Evolutionary conservation across 2,888 invertebrate genomes (phyloP), one percentile per base, ranked within the genome.

Genomic region (Caenorhabditis zanzibari): DNA sequence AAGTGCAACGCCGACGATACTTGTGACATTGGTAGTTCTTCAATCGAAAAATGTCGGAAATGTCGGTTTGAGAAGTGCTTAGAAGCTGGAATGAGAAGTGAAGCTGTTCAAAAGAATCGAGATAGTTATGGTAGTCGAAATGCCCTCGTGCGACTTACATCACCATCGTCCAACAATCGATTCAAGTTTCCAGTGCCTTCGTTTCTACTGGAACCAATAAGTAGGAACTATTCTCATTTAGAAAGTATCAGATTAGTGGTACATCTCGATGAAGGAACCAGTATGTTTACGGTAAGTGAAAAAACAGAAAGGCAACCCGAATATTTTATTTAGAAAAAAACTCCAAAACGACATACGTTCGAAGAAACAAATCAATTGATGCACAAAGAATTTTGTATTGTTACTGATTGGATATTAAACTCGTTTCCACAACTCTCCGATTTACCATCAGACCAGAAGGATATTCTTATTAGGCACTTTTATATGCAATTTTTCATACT

Each of bases 1-100:
- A 35, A 58, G 14, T 91, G 91, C 69, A 69, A 90, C 10, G 82
- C 82, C 26, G 82, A 75, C 19, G 86, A 87, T 32, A 56, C 79
- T 0, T 91, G 91, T 58, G 74, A 82, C 9, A 89, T 91, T 35
- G 58, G 82, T 38, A 84, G 44, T 28, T 14, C 58, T 85, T 71
- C 80, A 84, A 89, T 84, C 26, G 84, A 87, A 63, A 89, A 89
- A 85, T 91, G 91, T 44, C 76, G 91, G 26, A 83, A 86, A 0
- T 91, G 91, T 83, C 86, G 91, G 28, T 91, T 88, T 69, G 54
- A 71, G 1, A 89, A 87, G 58, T 91, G 91, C 71, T 64, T 86
- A 32, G 54, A 44, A 1, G 82, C 87, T 6, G 91, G 91, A 24
- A 91, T 91, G 91, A 86, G 82, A 49, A 88, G 84, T 75, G 86